Percentiles rank a stretch among this genome's conserved stretches.
Evolutionary conservation across 2,113 vertebrate species (phyloP).

Genomic region (Sinocyclocheilus anshuiensis): DNA sequence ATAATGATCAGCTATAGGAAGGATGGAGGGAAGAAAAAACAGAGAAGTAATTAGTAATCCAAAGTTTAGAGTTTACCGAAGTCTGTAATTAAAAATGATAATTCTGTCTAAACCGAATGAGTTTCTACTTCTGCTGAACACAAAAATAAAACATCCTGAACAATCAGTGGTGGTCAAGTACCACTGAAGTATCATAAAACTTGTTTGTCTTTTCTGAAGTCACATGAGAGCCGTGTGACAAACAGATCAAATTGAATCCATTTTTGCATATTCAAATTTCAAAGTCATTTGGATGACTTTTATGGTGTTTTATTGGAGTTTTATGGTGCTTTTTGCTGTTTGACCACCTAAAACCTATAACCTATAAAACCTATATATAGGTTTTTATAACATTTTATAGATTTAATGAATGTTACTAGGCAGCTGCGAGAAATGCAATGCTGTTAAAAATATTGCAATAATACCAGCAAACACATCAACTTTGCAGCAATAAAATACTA

Average conservation of each 20-base stretch:
- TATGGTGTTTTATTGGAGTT: neutral
- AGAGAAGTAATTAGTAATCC: neutral
- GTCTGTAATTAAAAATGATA: neutral
- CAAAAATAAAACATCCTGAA: neutral
- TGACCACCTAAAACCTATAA: neutral
- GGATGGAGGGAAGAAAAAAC: neutral
- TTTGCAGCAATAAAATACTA: too few species aligned
- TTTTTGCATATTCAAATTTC: too few species aligned
- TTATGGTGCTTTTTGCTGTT: neutral
- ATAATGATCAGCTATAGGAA: conserved; percentile 83
- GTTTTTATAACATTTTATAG: too few species aligned
- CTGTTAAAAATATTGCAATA: too few species aligned
- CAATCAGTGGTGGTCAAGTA: neutral
- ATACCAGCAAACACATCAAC: too few species aligned
- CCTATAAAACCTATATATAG: neutral
- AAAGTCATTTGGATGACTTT: too few species aligned
- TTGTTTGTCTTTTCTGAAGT: too few species aligned
- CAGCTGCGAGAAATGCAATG: too few species aligned
- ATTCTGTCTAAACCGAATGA: neutral
- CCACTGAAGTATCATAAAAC: neutral
- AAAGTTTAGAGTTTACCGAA: neutral
- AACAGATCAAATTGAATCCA: too few species aligned
- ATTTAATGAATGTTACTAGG: neutral
- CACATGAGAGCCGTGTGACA: too few species aligned
- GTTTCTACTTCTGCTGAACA: neutral